Evolutionary conservation across 2,797 vertebrate genomes (phyloP).

Genomic region (Spea hammondii): DNA sequence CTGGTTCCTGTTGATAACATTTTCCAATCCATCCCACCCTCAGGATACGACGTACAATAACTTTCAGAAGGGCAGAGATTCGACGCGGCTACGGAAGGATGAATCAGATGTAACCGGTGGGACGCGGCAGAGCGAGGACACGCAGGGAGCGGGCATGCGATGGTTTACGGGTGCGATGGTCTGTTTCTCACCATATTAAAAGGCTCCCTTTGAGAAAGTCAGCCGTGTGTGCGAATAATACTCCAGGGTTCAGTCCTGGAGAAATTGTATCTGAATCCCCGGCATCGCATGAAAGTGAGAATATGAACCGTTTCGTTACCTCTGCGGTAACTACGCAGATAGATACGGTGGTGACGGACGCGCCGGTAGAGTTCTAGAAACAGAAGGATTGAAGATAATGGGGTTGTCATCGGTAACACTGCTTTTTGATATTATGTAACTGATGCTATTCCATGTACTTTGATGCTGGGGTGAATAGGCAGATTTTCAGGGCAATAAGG

Average conservation of each 20-base stretch:
- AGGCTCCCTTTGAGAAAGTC: background rate
- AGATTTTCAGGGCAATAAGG: too few relatives aligned
- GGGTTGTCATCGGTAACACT: too few relatives aligned
- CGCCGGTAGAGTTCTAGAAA: too few relatives aligned
- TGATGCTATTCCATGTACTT: too few relatives aligned
- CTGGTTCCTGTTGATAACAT: background rate
- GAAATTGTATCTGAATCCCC: background rate
- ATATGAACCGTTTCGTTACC: too few relatives aligned
- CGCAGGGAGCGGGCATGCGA: background rate
- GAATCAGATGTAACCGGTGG: background rate
- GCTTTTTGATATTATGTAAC: too few relatives aligned
- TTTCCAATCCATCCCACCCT: conserved; percentile 8
- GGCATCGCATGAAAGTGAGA: too few relatives aligned
- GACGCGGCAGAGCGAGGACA: background rate
- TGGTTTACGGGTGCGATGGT: background rate
- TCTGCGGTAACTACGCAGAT: too few relatives aligned
- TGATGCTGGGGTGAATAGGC: too few relatives aligned
- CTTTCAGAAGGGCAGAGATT: background rate
- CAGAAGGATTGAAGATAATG: too few relatives aligned
- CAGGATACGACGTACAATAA: background rate
- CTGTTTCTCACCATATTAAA: background rate
- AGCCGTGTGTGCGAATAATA: background rate
- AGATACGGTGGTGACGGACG: too few relatives aligned
- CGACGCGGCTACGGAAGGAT: background rate
- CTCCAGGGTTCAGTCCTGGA: background rate